Conservation (phyloP, 2,888 invertebrate species). For the Cantharis rufa region DNA sequence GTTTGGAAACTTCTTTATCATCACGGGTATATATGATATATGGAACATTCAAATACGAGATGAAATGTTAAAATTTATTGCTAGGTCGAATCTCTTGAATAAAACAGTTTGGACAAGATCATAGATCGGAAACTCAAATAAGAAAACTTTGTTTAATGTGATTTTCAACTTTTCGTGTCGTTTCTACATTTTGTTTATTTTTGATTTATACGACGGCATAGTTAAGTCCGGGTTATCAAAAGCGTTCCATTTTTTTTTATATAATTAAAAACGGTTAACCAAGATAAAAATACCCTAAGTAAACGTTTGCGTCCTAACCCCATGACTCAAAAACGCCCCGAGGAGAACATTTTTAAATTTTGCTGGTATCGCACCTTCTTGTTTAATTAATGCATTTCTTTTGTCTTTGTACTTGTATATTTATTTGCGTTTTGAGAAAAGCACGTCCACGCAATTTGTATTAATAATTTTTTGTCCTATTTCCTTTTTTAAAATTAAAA, state of each 20-base stretch:
- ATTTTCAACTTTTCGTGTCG: conserved; percentile 23
- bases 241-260: not conserved
- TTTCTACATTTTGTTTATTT: not conserved
- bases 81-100: conserved; percentile 29
- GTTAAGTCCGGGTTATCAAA: not conserved
- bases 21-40: conserved; percentile 35
- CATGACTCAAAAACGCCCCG: conserved; percentile 3
- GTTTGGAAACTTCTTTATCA: conserved; percentile 42
- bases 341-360: conserved; percentile 18
- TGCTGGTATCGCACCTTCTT: conserved; percentile 16
- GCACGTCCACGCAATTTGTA: conserved; percentile 23
- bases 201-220: not conserved
- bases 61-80: conserved; percentile 37
- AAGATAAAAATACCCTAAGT: not conserved
- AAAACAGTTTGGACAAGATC: conserved; percentile 22
- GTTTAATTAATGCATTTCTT: conserved; percentile 26
- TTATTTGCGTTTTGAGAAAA: conserved; percentile 20
- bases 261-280: not conserved
- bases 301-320: not conserved
- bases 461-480: conserved; percentile 21
- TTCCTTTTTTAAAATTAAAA: conserved; percentile 10
- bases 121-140: conserved; percentile 19
- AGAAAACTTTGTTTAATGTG: conserved; percentile 34
- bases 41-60: conserved; percentile 36
- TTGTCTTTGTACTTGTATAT: conserved; percentile 16